These are phyloP conservation scores for Graphium colonna DNA, from an alignment of 2,888 invertebrate species.

Conservation along the genomic window DNA sequence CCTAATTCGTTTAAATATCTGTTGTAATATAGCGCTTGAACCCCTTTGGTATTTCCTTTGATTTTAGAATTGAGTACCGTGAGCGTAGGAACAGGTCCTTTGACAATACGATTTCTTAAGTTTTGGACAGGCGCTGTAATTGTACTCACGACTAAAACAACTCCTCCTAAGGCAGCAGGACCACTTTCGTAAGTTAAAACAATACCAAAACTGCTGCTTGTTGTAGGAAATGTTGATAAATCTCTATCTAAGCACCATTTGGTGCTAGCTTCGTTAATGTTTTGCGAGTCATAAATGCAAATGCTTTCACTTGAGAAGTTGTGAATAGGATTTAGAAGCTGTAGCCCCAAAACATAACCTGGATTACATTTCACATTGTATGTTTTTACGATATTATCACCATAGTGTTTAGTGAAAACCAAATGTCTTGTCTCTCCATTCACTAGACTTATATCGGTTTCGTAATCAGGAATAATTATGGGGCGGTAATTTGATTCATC, in stretches of 20 bases:
- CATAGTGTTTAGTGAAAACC: conserved; percentile 84
- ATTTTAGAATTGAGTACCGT: conserved; percentile 86
- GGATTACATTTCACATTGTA: conserved; percentile 86
- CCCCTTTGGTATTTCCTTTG: conserved; percentile 88
- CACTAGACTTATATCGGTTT: conserved; percentile 81
- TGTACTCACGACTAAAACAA: conserved; percentile 88
- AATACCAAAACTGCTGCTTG: conserved; percentile 90
- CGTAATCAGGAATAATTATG: conserved; percentile 84
- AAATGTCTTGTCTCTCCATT: conserved; percentile 90
- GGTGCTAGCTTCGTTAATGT: conserved; percentile 81
- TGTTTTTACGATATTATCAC: conserved; percentile 77
- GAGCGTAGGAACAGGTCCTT: conserved; percentile 89
- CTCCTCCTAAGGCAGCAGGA: conserved; percentile 87
- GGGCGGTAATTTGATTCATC: conserved; percentile 87
- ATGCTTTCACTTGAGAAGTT: conserved; percentile 93
- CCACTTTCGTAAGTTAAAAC: conserved; percentile 91
- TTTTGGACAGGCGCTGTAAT: conserved; percentile 87
- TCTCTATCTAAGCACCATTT: conserved; percentile 91
- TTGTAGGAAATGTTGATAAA: conserved; percentile 92
- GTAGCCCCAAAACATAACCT: conserved; percentile 92
- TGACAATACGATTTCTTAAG: conserved; percentile 85
- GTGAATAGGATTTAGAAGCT: conserved; percentile 93
- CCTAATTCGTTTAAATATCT: conserved; percentile 91
- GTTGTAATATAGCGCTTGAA: conserved; percentile 93
- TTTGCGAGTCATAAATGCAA: conserved; percentile 87